These are phyloP conservation scores for Axinella damicornis DNA, from an alignment of 37 sponge, comb jelly and placozoan species.

Conservation along the genomic window DNA sequence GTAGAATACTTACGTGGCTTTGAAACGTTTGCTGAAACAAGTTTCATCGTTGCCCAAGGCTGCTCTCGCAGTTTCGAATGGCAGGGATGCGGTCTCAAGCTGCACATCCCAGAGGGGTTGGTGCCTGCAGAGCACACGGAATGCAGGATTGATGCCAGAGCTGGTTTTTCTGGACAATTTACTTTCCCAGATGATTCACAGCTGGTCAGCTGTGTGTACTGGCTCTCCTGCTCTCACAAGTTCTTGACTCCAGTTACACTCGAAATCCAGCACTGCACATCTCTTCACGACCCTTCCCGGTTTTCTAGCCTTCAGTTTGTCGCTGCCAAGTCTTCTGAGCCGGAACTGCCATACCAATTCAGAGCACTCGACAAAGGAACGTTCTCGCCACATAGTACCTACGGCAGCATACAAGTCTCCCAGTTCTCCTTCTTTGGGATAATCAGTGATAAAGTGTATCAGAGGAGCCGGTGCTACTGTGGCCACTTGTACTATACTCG, in stretches of 20 bases:
- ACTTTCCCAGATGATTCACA: background rate
- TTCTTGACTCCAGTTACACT: background rate
- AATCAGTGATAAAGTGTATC: too few relatives aligned
- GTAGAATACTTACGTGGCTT: too few relatives aligned
- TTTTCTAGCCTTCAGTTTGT: background rate
- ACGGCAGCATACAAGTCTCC: too few relatives aligned
- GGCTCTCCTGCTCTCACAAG: background rate
- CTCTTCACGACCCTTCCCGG: background rate
- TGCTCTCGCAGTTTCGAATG: background rate
- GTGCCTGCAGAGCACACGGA: background rate
- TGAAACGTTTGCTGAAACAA: too few relatives aligned
- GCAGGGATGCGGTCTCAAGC: background rate
- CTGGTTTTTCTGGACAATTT: background rate
- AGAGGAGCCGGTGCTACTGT: too few relatives aligned
- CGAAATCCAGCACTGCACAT: background rate
- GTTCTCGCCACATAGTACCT: too few relatives aligned
- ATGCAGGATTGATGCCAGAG: background rate
- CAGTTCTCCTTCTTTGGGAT: too few relatives aligned
- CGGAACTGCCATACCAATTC: background rate
- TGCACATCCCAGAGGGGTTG: background rate
- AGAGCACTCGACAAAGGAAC: too few relatives aligned
- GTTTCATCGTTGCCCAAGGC: too few relatives aligned
- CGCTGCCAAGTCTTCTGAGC: background rate
- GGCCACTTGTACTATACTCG: too few relatives aligned
- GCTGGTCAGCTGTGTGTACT: background rate